These are phyloP conservation scores for Drosophila mettleri DNA, from an alignment of 2,888 invertebrate species.

Conservation along the genomic window DNA sequence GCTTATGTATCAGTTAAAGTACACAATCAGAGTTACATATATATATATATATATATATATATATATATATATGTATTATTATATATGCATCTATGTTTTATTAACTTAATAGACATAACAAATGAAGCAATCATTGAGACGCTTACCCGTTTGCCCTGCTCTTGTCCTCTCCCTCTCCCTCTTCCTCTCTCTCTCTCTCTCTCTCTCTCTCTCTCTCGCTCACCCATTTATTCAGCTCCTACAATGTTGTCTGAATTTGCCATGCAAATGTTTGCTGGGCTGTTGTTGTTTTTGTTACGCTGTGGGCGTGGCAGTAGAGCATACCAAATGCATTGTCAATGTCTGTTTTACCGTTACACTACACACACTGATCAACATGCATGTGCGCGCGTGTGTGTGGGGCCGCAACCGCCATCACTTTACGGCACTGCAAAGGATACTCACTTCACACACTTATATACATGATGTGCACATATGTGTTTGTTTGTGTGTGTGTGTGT, in stretches of 20 bases:
- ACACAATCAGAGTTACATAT: neutral
- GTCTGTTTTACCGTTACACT: constrained; percentile 53
- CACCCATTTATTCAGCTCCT: neutral
- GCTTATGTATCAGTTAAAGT: constrained; percentile 4
- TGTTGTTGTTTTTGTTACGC: constrained; percentile 14
- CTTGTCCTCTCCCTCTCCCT: neutral
- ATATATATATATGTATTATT: neutral
- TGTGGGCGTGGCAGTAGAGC: constrained; percentile 37
- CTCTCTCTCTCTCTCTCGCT: constrained; percentile 6
- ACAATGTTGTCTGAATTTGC: constrained; percentile 41
- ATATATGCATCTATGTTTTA: constrained; percentile 19
- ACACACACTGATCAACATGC: constrained; percentile 61
- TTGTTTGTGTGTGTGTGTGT: constrained; percentile 27
- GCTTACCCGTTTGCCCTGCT: constrained; percentile 41
- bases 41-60: constrained; percentile 8
- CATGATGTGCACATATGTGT: constrained; percentile 14
- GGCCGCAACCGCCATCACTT: constrained; percentile 59
- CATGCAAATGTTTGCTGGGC: constrained; percentile 54
- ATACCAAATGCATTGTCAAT: constrained; percentile 63
- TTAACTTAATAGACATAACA: constrained; percentile 51
- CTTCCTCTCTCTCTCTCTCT: neutral
- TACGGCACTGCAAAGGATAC: constrained; percentile 36
- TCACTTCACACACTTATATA: constrained; percentile 26
- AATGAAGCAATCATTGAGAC: constrained; percentile 50
- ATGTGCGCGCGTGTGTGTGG: constrained; percentile 22